These are phyloP conservation scores for Aquatica leii DNA, from an alignment of 2,888 invertebrate genomes.

Conservation along the genomic window DNA sequence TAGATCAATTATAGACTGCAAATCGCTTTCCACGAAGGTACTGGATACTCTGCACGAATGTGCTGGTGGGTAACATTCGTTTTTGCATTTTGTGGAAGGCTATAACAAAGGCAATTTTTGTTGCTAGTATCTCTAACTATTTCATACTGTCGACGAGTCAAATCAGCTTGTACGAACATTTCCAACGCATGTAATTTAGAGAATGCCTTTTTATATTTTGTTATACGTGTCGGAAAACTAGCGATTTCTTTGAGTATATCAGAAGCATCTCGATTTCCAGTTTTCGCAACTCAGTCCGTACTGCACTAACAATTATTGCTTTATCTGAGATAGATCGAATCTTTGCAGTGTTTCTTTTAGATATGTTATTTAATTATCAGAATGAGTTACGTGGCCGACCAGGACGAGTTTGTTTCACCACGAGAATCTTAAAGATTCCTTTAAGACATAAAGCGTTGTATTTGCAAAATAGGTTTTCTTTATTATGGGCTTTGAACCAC, in stretches of 20 bases:
- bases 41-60: no score
- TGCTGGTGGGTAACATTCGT: no score
- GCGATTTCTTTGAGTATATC: not conserved
- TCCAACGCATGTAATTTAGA: no score
- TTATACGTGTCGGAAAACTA: not conserved
- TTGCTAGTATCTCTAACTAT: no score
- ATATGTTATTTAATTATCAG: conserved; percentile 35
- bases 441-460: not conserved
- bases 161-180: no score
- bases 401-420: conserved; percentile 25
- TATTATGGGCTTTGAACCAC: no score
- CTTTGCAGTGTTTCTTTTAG: conserved; percentile 38
- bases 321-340: conserved; percentile 18
- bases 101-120: no score
- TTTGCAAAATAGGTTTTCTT: no score
- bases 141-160: no score
- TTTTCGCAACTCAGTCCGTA: not conserved
- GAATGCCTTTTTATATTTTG: not conserved
- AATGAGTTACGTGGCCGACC: conserved; percentile 38
- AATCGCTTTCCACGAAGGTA: no score
- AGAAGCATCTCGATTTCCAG: not conserved
- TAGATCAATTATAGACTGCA: no score
- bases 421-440: conserved; percentile 32
- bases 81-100: no score
- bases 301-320: conserved; percentile 17